Evolutionary conservation across 2,888 invertebrate genomes (phyloP).

Genomic region (Drosophila cyrtoloma): DNA sequence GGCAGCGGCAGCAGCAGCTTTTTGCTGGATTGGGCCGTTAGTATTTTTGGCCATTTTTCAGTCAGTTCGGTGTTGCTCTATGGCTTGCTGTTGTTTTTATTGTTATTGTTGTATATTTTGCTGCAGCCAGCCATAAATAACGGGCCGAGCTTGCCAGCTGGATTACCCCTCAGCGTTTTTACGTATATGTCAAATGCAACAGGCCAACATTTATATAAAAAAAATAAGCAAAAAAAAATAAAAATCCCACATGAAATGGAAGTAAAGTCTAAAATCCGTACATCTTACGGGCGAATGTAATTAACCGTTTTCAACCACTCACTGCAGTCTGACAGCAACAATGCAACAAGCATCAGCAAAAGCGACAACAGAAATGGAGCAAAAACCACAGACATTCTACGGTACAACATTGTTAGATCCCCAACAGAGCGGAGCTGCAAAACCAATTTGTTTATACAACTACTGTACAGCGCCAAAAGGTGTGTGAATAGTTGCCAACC

Average conservation of each 20-base stretch:
- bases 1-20: slow-evolving; percentile 11
- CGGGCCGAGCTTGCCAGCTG: slow-evolving; percentile 57
- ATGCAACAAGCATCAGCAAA: slow-evolving; percentile 9
- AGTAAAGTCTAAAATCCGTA: slow-evolving; percentile 50
- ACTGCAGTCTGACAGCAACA: slow-evolving; percentile 31
- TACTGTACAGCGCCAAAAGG: slow-evolving; percentile 62
- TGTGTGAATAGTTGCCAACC: slow-evolving; percentile 75
- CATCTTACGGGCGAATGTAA: slow-evolving; percentile 68
- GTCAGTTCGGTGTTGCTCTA: slow-evolving; percentile 37
- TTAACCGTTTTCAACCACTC: slow-evolving; percentile 62
- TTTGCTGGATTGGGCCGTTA: slow-evolving; percentile 17
- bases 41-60: slow-evolving; percentile 68
- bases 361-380: slow-evolving; percentile 14
- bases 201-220: slow-evolving; percentile 38
- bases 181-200: slow-evolving; percentile 72
- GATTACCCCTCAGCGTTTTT: slow-evolving; percentile 59
- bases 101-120: slow-evolving; percentile 20
- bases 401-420: slow-evolving; percentile 23
- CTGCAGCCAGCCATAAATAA: slow-evolving; percentile 57
- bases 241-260: slow-evolving; percentile 6
- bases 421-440: slow-evolving; percentile 52
- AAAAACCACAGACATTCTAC: slow-evolving; percentile 50
- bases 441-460: slow-evolving; percentile 79
- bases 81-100: slow-evolving; percentile 9
- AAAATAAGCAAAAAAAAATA: not conserved